These are phyloP conservation scores for Xiphorhynchus elegans DNA, from an alignment of 2,113 vertebrate genomes.

Conservation along the genomic window DNA sequence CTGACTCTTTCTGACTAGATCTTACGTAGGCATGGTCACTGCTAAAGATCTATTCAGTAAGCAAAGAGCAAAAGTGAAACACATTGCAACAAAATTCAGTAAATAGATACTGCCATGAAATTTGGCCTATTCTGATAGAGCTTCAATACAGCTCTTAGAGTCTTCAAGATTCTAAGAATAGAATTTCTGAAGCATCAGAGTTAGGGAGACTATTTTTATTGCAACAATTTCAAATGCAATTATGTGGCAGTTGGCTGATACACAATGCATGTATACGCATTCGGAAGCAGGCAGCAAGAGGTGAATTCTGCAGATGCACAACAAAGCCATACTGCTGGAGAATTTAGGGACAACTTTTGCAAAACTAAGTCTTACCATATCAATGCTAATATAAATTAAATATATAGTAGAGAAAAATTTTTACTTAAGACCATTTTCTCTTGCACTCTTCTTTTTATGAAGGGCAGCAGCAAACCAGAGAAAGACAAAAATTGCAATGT, in stretches of 20 bases:
- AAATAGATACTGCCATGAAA: not conserved
- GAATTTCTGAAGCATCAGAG: not conserved
- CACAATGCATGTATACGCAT: accelerated
- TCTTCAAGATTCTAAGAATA: not conserved
- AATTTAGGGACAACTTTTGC: not conserved
- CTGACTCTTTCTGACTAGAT: not conserved
- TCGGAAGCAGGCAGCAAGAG: not conserved
- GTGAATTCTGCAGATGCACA: not conserved
- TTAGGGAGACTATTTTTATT: not conserved
- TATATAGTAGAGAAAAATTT: not conserved
- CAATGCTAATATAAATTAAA: not conserved
- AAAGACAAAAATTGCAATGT: not conserved
- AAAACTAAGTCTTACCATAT: not conserved
- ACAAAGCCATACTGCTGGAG: not conserved
- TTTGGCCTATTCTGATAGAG: not conserved
- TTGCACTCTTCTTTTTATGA: not conserved
- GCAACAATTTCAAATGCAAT: not conserved
- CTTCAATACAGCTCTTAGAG: not conserved
- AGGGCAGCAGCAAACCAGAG: not conserved
- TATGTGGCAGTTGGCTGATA: not conserved
- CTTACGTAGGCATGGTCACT: not conserved
- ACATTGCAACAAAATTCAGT: not conserved
- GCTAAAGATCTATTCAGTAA: not conserved
- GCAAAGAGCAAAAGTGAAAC: not conserved
- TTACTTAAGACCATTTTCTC: not conserved